phyloP scores from a whole-genome alignment of 2,797 vertebrate species.

The Neosalanx taihuensis region DNA sequence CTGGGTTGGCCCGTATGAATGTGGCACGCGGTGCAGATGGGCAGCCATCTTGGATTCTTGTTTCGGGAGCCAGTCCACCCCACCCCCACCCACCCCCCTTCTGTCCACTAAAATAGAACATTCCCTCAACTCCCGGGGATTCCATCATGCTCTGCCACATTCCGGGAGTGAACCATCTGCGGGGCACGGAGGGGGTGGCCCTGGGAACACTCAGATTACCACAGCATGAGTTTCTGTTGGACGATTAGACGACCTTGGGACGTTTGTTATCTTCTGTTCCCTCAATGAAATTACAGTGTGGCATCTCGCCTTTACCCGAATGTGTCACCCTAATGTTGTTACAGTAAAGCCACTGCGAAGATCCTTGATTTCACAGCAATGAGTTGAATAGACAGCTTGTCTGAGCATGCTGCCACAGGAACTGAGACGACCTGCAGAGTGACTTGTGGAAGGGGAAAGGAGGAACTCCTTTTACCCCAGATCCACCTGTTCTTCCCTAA shows the following conservation, averaged over 20 bases:
- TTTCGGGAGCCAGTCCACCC: conserved; percentile 31
- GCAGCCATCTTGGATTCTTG: conserved; percentile 49
- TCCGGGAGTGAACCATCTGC: conserved; percentile 59
- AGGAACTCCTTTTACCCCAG: conserved; percentile 2
- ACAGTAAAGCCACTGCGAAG: not conserved
- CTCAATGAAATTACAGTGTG: not conserved
- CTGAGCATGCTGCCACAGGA: not conserved
- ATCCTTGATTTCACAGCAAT: not conserved
- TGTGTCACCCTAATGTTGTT: not conserved
- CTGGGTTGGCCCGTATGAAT: not conserved
- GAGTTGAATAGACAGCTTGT: not conserved
- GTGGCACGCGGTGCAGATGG: conserved; percentile 13
- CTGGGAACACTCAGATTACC: conserved; percentile 22
- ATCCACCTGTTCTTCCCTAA: conserved; percentile 35
- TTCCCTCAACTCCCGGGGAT: conserved; percentile 53
- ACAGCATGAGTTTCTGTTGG: conserved; percentile 9
- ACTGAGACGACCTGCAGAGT: not conserved
- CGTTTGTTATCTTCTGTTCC: conserved; percentile 18
- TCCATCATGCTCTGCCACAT: conserved; percentile 61
- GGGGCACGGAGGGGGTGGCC: conserved; percentile 26
- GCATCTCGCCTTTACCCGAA: not conserved
- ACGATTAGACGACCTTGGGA: conserved; percentile 41
- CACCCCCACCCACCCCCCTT: not conserved
- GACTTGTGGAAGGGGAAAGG: not conserved
- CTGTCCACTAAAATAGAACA: conserved; percentile 65